These are phyloP conservation scores for Clunio marinus DNA, from an alignment of 2,888 invertebrate genomes.

Conservation along the genomic window DNA sequence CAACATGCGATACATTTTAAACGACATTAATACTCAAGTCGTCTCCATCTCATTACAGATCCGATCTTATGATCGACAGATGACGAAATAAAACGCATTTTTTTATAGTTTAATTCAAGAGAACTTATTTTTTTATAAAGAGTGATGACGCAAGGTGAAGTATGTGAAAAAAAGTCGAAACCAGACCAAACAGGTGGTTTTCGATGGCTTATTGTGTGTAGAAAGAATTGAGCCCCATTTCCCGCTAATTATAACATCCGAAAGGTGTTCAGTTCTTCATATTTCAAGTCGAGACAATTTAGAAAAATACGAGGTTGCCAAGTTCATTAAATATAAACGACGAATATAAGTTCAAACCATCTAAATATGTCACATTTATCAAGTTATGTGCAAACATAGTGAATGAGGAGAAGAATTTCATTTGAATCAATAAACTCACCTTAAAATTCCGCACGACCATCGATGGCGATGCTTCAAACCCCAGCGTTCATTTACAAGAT, in stretches of 20 bases:
- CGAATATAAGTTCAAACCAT: too few species aligned
- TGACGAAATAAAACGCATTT: constrained; percentile 22
- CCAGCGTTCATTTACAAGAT: not conserved
- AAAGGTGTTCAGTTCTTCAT: not conserved
- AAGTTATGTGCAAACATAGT: too few species aligned
- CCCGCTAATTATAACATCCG: constrained; percentile 7
- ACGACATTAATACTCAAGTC: not conserved
- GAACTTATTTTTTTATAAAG: not conserved
- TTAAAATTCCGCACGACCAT: not conserved
- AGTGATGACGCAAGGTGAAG: too few species aligned
- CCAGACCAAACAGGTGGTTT: constrained; percentile 4
- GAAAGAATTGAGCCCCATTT: not conserved
- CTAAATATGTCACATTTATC: too few species aligned
- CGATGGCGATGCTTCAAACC: not conserved
- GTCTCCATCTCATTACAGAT: constrained; percentile 24
- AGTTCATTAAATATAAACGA: too few species aligned
- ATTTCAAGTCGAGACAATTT: too few species aligned
- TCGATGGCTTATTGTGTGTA: too few species aligned
- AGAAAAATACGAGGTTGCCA: too few species aligned
- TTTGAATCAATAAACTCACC: constrained; percentile 2
- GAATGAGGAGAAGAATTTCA: constrained; percentile 2
- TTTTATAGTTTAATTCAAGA: not conserved
- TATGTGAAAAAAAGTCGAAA: not conserved
- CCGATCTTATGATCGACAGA: constrained; percentile 14
- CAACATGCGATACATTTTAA: too few species aligned